Conservation (phyloP, 23 tunicate species). For the Diplosoma virens region DNA sequence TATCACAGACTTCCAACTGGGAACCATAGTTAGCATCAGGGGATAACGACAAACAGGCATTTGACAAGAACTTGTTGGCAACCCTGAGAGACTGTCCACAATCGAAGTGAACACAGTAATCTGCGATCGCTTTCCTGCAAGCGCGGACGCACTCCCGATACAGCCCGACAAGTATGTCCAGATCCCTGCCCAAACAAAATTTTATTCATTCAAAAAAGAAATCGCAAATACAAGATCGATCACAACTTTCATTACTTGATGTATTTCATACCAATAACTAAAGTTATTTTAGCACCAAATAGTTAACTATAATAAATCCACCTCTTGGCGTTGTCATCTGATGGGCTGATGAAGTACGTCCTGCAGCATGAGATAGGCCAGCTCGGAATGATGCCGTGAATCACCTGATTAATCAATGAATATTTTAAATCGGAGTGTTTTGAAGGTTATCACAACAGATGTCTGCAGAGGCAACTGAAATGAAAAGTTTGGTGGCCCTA, state of each 20-base stretch:
- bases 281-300: too few relatives aligned
- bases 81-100: background rate
- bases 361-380: conserved; percentile 57
- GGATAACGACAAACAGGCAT: background rate
- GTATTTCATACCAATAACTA: too few relatives aligned
- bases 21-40: background rate
- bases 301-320: too few relatives aligned
- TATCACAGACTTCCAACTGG: conserved; percentile 17
- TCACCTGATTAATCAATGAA: background rate
- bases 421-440: background rate
- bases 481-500: too few relatives aligned
- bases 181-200: conserved; percentile 39
- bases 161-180: conserved; percentile 7
- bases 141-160: conserved; percentile 40
- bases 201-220: too few relatives aligned
- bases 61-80: conserved; percentile 3
- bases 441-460: too few relatives aligned
- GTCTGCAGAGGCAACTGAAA: too few relatives aligned
- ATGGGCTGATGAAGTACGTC: conserved; percentile 54
- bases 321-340: background rate
- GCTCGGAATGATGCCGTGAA: conserved; percentile 51
- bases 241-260: too few relatives aligned
- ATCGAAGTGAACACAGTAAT: conserved; percentile 1
- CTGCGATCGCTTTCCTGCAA: conserved; percentile 17
- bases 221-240: too few relatives aligned